Conservation (phyloP, 2,888 invertebrate species). For the Saturnia pavonia region DNA sequence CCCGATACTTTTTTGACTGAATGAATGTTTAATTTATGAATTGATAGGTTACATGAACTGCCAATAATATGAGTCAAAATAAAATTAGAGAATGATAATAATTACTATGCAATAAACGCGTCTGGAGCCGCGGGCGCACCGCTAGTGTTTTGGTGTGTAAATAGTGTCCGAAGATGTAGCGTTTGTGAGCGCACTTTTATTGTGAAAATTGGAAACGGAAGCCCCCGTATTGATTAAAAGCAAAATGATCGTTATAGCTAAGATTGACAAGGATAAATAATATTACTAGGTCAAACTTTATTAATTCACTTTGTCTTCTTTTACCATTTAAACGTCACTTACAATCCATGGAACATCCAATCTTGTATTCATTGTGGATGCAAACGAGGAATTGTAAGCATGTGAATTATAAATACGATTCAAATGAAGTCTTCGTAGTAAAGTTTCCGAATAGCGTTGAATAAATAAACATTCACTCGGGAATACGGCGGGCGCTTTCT, state of each 20-base stretch:
- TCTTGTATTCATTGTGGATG: neutral
- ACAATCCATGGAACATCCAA: neutral
- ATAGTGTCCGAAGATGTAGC: neutral
- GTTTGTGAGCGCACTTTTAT: neutral
- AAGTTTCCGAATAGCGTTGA: neutral
- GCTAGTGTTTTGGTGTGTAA: too few relatives aligned
- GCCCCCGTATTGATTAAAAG: neutral
- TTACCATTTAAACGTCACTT: neutral
- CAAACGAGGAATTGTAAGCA: neutral
- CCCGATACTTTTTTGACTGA: too few relatives aligned
- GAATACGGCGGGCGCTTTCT: neutral
- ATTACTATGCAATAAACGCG: too few relatives aligned
- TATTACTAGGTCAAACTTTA: neutral
- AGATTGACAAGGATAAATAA: neutral
- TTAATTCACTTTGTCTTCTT: neutral
- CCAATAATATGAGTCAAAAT: too few relatives aligned
- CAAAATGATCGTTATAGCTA: neutral
- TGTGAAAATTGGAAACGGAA: neutral
- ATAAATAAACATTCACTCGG: neutral
- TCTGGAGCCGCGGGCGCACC: too few relatives aligned
- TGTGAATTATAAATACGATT: neutral
- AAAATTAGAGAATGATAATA: too few relatives aligned
- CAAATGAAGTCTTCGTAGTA: neutral
- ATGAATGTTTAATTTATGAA: too few relatives aligned
- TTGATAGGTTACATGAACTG: too few relatives aligned